Base-by-base conservation (phyloP, 2,888 invertebrate genomes). In the Melieria crassipennis region DNA sequence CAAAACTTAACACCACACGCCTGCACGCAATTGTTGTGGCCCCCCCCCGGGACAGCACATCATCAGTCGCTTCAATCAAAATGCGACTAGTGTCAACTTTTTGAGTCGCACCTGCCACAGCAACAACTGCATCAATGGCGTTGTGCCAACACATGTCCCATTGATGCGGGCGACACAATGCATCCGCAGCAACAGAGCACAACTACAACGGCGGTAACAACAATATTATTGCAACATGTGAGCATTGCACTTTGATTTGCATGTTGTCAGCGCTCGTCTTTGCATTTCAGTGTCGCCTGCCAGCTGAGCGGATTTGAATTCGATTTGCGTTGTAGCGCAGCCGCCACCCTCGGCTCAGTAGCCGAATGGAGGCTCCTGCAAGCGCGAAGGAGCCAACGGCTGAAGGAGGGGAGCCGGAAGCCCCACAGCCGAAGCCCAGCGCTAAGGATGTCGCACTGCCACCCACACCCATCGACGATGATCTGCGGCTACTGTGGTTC, bases 401-500 rank as follows among this genome's bases (percentile, higher is more conserved):
- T 16, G 50, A 5, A 45, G 13, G 16, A 71, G 16, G 45, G n/a
- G 9, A 10, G 30, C 46, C 50, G 45, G 56, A 30, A 75, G 73
- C 65, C 69, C 69, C 66, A 65, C 71, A 56, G 42, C 13, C 10
- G 46, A n/a, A 10, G 46, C 11, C 58, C 55, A 79, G 76, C 75
- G 78, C 78, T 5, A 84, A 83, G 45, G 56, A 30, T 75, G 73
- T 65, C 69, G 69, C 65, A 65, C 71, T 56, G 42, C 13, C 43
- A 57, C 43, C n/a, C 58, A 9, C 11, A 45, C 13, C 61, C 47
- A 79, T 78, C 75, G 78, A 79, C 4, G 83, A 83, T 65, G 92
- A 92, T 79, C 89, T 88, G 46, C 89, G 94, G 67, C 84, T 91
- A 30, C 87, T 89, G 76, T 94, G 94, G 94, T 88, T 94, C 47